Evolutionary conservation across 2,888 invertebrate genomes (phyloP).

Genomic region (Escarpia spicata): DNA sequence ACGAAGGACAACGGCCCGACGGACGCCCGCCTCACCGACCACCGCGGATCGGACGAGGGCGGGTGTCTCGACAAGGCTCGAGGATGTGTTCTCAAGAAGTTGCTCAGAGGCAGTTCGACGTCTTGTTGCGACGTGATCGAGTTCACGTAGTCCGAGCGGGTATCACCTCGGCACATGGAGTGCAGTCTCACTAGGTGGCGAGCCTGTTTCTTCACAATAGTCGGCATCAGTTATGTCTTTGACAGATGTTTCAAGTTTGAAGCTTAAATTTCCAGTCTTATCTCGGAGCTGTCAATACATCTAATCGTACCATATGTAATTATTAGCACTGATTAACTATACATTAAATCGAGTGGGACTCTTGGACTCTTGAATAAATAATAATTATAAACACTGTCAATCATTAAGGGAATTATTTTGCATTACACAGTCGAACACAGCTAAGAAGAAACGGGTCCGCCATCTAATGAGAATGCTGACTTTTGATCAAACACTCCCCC

Average conservation of each 20-base stretch:
- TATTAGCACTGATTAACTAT: too few relatives aligned
- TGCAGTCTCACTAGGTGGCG: not conserved
- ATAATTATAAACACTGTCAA: not conserved
- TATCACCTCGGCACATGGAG: not conserved
- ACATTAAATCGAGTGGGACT: too few relatives aligned
- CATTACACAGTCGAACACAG: not conserved
- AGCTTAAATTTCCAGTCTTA: not conserved
- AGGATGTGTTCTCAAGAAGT: slow-evolving; percentile 19
- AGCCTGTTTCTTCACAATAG: not conserved
- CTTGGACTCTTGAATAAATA: too few relatives aligned
- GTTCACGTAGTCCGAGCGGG: not conserved
- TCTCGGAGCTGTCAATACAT: not conserved
- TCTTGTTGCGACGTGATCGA: slow-evolving; percentile 26
- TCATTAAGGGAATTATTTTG: not conserved
- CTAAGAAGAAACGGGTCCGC: not conserved
- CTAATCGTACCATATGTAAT: too few relatives aligned
- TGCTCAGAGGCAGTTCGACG: slow-evolving; percentile 14
- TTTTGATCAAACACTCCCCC: not conserved
- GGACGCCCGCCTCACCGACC: slow-evolving; percentile 20
- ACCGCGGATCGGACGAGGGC: slow-evolving; percentile 13
- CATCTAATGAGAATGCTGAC: not conserved
- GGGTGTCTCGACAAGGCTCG: slow-evolving; percentile 22
- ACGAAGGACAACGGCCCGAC: not conserved
- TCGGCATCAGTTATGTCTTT: not conserved
- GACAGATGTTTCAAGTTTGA: not conserved